These are phyloP conservation scores for Turdus rufiventris DNA, from an alignment of 2,113 vertebrate genomes.

Conservation along the genomic window DNA sequence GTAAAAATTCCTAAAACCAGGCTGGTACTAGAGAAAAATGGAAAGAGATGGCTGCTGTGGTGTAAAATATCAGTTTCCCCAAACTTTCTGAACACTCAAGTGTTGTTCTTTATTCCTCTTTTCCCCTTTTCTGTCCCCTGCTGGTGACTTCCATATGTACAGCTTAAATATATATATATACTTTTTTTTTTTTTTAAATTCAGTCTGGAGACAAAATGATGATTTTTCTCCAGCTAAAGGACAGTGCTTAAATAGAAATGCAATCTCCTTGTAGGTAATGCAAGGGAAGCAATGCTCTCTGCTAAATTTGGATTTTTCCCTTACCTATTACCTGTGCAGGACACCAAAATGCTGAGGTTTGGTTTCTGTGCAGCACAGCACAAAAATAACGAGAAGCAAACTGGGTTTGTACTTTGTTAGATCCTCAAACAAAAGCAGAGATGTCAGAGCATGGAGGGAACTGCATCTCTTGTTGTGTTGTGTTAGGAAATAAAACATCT, in stretches of 20 bases:
- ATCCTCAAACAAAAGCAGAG: too few species aligned
- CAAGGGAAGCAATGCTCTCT: neutral
- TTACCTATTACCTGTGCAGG: neutral
- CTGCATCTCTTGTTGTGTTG: neutral
- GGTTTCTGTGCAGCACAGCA: neutral
- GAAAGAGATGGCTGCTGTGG: neutral
- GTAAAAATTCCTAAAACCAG: neutral
- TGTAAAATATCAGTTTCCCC: neutral
- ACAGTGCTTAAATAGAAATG: neutral
- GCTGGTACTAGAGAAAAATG: neutral
- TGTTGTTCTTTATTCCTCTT: neutral
- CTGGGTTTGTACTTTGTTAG: neutral
- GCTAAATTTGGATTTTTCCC: neutral
- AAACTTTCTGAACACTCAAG: neutral
- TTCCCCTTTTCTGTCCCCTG: neutral
- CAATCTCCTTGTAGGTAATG: neutral
- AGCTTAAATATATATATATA: neutral
- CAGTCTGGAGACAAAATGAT: neutral
- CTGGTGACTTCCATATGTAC: neutral
- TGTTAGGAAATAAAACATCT: neutral
- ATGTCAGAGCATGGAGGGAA: neutral
- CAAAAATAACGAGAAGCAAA: neutral
- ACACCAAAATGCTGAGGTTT: neutral
- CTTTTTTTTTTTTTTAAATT: neutral
- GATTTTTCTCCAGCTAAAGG: neutral